Evolutionary conservation across 2,113 vertebrate species (phyloP), one percentile per base, ranked within the genome.

Genomic region (Rhadina sibilatrix): DNA sequence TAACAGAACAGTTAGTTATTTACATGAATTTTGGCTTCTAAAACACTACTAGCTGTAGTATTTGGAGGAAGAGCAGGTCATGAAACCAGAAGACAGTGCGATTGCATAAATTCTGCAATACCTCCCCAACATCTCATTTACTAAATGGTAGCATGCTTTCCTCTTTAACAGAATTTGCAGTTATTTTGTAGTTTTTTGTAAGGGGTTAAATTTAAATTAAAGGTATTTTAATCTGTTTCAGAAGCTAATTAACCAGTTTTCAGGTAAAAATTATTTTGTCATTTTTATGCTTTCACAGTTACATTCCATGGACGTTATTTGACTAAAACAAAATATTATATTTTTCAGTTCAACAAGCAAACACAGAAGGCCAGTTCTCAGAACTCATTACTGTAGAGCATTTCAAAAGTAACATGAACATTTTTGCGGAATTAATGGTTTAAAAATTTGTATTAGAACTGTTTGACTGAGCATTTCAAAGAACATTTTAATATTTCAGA

Each of bases 401-500:
- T 87, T 94, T 96, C 44, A 80, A 92, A 93, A 76, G 53, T 85
- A 65, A 47, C 30, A 74, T 2, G 3, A 66, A 46, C 1, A 24
- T 49, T 89, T 91, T n/a, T 79, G 12, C 56, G 72, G 84, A 91
- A 90, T 42, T 57, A 87, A 33, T 4, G 8, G n/a, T 63, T 69
- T 38, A 35, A 69, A 94, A 95, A 70, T 38, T 70, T 23, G 16
- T 72, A 25, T 68, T 85, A 46, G 40, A 89, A 85, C 53, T 44
- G 5, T 84, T 89, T 87, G 21, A 95, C 72, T 50, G 13, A 83
- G 9, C 15, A 52, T 95, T 94, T 96, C 72, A 94, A 92, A 89
- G 52, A 92, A n/a, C 8, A 40, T 71, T 84, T 87, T 61, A 63
- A 80, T 89, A 70, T 80, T 90, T 76, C 28, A 79, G 49, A 77